Conservation (phyloP, 2,888 invertebrate genomes). For the Bimastos eiseni region DNA sequence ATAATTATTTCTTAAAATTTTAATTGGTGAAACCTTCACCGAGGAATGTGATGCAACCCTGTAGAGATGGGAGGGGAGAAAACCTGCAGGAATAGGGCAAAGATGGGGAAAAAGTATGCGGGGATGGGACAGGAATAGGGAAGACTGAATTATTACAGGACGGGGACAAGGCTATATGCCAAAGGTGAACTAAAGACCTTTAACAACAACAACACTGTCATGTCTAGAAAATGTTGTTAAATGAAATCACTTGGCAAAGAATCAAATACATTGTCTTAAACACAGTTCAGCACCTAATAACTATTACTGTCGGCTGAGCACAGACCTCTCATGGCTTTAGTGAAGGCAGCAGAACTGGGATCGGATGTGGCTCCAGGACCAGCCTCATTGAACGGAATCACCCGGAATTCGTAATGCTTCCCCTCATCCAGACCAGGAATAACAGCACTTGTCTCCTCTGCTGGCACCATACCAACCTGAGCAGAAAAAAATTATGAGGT, state of each 20-base stretch:
- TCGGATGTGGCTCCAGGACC: constrained; percentile 92
- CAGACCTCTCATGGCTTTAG: constrained; percentile 44
- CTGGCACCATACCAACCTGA: constrained; percentile 72
- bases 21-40: background rate
- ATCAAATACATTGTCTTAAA: background rate
- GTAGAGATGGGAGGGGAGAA: too few relatives aligned
- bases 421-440: constrained; percentile 82
- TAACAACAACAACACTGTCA: background rate
- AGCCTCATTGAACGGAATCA: constrained; percentile 91
- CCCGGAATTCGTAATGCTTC: constrained; percentile 96
- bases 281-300: background rate
- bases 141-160: too few relatives aligned
- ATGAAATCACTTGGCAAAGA: background rate
- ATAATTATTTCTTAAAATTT: background rate
- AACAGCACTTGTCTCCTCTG: constrained; percentile 78
- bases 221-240: background rate
- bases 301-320: background rate
- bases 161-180: background rate
- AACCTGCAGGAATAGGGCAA: too few relatives aligned
- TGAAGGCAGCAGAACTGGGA: constrained; percentile 76
- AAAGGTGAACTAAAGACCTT: background rate
- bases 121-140: too few relatives aligned
- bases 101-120: too few relatives aligned
- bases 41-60: too few relatives aligned
- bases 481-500: background rate